These are phyloP conservation scores for Sebastes taczanowskii DNA, from an alignment of 2,797 vertebrate species.

Conservation along the genomic window DNA sequence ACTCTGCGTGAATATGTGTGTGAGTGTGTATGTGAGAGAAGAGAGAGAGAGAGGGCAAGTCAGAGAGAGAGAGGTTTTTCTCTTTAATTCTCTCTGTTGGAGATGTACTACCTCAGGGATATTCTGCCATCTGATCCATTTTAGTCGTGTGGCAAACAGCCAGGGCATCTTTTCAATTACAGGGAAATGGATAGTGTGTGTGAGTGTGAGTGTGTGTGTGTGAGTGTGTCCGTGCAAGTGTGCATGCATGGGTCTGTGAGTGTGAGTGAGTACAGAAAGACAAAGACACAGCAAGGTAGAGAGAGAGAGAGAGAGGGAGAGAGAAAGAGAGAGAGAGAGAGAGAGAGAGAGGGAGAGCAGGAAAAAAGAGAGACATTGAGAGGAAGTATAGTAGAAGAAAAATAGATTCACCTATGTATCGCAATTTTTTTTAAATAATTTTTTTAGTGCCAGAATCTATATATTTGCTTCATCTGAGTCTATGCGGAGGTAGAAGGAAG, in stretches of 20 bases:
- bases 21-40: neutral
- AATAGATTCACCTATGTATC: too few species aligned
- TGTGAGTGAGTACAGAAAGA: slow-evolving; percentile 7
- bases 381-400: neutral
- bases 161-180: slow-evolving; percentile 82
- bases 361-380: slow-evolving; percentile 9
- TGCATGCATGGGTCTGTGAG: neutral
- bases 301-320: neutral
- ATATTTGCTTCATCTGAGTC: too few species aligned
- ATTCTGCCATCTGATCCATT: slow-evolving; percentile 81
- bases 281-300: slow-evolving; percentile 40
- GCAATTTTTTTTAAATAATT: too few species aligned
- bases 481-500: too few species aligned
- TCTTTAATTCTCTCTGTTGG: slow-evolving; percentile 77
- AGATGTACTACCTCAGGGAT: slow-evolving; percentile 81
- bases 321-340: neutral
- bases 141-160: slow-evolving; percentile 80
- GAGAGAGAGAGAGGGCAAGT: neutral
- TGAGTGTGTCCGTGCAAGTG: slow-evolving; percentile 11
- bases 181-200: slow-evolving; percentile 73
- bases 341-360: neutral
- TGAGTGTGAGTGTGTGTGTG: slow-evolving; percentile 8
- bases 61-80: slow-evolving; percentile 40
- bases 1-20: slow-evolving; percentile 27
- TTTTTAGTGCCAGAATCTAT: too few species aligned